Conservation (phyloP, 2,113 vertebrate species). For the Pycnonotus jocosus region DNA sequence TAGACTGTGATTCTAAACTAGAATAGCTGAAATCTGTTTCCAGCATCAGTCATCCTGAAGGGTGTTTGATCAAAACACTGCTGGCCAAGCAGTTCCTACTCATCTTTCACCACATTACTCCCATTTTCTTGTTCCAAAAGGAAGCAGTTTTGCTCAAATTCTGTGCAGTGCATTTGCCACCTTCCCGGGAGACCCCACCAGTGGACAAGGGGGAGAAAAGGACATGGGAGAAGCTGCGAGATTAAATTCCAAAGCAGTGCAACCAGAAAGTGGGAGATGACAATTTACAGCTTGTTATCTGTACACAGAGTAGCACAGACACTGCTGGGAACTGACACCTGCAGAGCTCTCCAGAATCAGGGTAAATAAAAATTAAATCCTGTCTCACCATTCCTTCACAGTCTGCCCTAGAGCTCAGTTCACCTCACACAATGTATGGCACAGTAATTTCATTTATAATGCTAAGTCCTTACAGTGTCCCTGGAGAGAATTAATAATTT, state of each 20-base stretch:
- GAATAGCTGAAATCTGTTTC: background rate
- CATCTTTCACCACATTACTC: background rate
- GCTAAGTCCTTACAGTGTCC: background rate
- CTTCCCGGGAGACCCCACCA: no score
- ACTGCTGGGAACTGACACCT: background rate
- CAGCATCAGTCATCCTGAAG: background rate
- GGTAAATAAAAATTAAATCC: background rate
- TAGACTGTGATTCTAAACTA: background rate
- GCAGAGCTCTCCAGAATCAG: background rate
- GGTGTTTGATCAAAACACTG: background rate
- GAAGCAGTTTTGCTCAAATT: background rate
- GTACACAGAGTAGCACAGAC: background rate
- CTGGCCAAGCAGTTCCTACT: background rate
- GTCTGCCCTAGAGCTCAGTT: background rate
- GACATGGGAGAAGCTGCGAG: fast-evolving
- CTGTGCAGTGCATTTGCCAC: fast-evolving
- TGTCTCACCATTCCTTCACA: background rate
- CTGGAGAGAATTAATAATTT: background rate
- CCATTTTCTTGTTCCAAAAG: background rate
- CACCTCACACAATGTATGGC: background rate
- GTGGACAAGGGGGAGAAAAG: fast-evolving
- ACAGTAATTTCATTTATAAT: background rate
- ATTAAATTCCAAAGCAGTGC: background rate
- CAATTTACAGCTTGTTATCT: background rate
- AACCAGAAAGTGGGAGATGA: background rate